phyloP scores from a whole-genome alignment of 1,140 invertebrate species.

The Homarus americanus region DNA sequence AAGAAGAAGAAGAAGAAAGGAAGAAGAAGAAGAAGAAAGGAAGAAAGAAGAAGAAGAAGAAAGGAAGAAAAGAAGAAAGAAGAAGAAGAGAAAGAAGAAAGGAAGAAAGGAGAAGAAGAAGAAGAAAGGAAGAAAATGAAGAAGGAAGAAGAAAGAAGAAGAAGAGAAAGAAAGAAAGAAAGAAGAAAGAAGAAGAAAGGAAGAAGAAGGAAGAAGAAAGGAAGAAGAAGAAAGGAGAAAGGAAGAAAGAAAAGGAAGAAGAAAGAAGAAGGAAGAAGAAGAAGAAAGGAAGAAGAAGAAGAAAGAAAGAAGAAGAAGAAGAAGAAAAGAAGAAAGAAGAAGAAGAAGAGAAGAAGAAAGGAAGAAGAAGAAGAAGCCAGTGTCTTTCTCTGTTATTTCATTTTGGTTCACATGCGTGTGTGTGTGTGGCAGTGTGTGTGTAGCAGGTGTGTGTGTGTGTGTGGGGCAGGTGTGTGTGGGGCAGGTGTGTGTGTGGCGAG shows the following conservation, averaged over 20 bases:
- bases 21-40: background rate
- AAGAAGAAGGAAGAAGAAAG: background rate
- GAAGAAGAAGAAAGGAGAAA: background rate
- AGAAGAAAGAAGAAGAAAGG: background rate
- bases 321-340: background rate
- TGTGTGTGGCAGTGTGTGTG: no score
- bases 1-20: background rate
- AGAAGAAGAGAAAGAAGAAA: background rate
- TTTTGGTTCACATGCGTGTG: no score
- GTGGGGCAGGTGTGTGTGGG: no score
- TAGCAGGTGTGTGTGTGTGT: no score
- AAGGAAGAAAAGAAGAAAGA: no score
- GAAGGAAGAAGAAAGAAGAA: background rate
- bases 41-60: background rate
- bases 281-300: background rate
- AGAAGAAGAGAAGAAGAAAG: background rate
- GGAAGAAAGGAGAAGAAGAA: background rate
- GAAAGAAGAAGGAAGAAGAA: background rate
- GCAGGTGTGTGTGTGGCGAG: no score
- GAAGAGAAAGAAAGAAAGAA: background rate
- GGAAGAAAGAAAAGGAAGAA: background rate
- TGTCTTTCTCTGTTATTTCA: background rate
- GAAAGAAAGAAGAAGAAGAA: background rate
- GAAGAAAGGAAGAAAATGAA: background rate
- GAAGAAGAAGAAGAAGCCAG: background rate